Percentiles rank a stretch among this genome's conserved stretches.
Conservation (phyloP, 2,888 invertebrate species). For the Drosophila falleni region DNA sequence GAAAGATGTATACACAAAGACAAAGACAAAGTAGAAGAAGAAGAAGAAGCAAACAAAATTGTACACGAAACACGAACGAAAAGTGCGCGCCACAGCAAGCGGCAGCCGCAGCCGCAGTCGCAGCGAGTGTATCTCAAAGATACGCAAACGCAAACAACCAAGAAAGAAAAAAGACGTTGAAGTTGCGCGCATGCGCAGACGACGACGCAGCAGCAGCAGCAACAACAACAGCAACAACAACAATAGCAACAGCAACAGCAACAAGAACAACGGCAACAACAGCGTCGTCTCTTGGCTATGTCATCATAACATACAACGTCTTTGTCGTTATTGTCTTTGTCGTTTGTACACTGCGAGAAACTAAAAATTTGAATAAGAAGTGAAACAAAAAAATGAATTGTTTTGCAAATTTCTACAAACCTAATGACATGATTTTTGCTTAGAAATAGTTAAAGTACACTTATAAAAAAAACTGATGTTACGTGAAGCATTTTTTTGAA, state of each 20-base stretch:
- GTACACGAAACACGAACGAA: slow-evolving; percentile 30
- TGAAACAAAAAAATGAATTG: not conserved
- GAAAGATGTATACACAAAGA: slow-evolving; percentile 31
- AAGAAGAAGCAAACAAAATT: slow-evolving; percentile 53
- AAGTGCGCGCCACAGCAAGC: slow-evolving; percentile 51
- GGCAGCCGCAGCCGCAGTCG: slow-evolving; percentile 25
- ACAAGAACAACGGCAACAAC: slow-evolving; percentile 6
- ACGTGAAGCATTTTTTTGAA: too few relatives aligned
- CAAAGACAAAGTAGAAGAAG: slow-evolving; percentile 55
- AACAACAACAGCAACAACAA: slow-evolving; percentile 9
- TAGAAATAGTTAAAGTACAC: not conserved
- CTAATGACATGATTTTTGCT: too few relatives aligned
- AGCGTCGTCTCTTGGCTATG: slow-evolving; percentile 47
- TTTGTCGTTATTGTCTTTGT: slow-evolving; percentile 37
- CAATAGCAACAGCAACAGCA: slow-evolving; percentile 11
- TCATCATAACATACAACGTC: slow-evolving; percentile 68
- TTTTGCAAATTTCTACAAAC: not conserved
- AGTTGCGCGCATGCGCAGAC: slow-evolving; percentile 58
- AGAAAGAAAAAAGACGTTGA: slow-evolving; percentile 23
- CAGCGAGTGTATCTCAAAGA: slow-evolving; percentile 59
- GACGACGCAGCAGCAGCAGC: slow-evolving; percentile 27
- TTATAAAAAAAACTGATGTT: too few relatives aligned
- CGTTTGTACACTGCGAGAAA: slow-evolving; percentile 41
- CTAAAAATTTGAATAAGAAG: not conserved
- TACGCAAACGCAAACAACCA: slow-evolving; percentile 52